phyloP scores from a whole-genome alignment of 2,113 vertebrate genomes.

The Hippocampus mohnikei region DNA sequence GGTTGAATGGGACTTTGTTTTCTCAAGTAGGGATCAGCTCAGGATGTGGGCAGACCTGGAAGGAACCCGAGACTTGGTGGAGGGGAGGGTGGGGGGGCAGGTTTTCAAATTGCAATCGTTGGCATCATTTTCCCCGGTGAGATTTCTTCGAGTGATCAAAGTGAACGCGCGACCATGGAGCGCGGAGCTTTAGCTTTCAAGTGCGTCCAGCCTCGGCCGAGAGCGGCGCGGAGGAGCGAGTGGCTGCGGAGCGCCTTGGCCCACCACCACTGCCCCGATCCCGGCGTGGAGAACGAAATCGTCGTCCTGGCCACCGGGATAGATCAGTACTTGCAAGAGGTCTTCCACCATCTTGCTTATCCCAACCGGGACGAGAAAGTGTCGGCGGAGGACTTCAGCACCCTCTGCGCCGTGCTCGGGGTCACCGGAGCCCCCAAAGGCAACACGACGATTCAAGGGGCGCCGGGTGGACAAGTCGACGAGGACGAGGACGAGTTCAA shows the following conservation, averaged over 20 bases:
- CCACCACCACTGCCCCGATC: slow-evolving; percentile 65
- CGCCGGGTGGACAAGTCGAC: not conserved
- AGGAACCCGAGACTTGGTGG: slow-evolving; percentile 8
- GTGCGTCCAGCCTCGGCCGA: slow-evolving; percentile 24
- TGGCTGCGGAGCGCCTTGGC: slow-evolving; percentile 72
- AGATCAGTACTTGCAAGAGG: slow-evolving; percentile 78
- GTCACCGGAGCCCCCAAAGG: slow-evolving; percentile 23
- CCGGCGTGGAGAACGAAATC: slow-evolving; percentile 69
- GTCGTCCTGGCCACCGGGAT: slow-evolving; percentile 74
- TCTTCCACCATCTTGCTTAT: slow-evolving; percentile 74
- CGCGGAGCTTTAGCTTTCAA: slow-evolving; percentile 1
- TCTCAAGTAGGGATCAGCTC: not conserved
- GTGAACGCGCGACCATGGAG: slow-evolving; percentile 29
- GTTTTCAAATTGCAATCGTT: not conserved
- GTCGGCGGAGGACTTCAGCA: slow-evolving; percentile 67
- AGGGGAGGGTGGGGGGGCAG: not conserved
- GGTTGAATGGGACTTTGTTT: slow-evolving; percentile 4
- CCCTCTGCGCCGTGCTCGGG: slow-evolving; percentile 69
- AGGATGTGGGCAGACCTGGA: slow-evolving; percentile 8
- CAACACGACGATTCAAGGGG: not conserved
- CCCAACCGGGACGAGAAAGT: slow-evolving; percentile 57
- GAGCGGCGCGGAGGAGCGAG: slow-evolving; percentile 68
- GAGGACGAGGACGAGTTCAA: slow-evolving; percentile 35
- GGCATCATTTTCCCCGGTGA: rapidly evolving
- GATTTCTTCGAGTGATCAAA: not conserved